Percentiles rank a stretch among this genome's conserved stretches.
Evolutionary conservation across 2,888 invertebrate species (phyloP).

Genomic region (Brenthis hecate): DNA sequence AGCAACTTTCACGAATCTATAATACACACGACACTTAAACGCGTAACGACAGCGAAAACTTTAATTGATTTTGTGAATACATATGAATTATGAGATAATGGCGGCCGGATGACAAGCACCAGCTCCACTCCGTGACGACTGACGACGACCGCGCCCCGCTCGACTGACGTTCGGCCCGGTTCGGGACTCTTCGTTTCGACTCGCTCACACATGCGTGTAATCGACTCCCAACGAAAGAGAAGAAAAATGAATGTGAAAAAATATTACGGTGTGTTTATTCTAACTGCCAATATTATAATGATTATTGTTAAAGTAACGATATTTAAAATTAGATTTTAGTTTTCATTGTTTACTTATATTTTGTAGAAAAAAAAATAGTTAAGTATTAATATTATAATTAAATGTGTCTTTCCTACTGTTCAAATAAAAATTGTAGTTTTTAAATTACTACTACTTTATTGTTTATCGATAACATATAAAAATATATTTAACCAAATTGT

Average conservation of each 20-base stretch:
- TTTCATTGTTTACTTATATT: not conserved
- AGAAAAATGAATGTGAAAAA: slow-evolving; percentile 22
- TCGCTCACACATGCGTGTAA: slow-evolving; percentile 79
- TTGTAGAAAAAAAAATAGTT: no score
- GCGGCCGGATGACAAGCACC: slow-evolving; percentile 83
- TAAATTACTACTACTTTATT: no score
- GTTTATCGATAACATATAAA: not conserved
- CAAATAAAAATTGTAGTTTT: no score
- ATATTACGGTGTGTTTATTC: slow-evolving; percentile 23
- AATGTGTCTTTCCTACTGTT: no score
- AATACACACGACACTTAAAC: slow-evolving; percentile 62
- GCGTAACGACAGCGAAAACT: slow-evolving; percentile 68
- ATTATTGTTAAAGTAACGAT: not conserved
- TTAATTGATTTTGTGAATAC: slow-evolving; percentile 78
- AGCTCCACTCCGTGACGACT: slow-evolving; percentile 83
- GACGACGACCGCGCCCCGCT: slow-evolving; percentile 84
- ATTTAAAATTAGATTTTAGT: not conserved
- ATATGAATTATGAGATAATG: slow-evolving; percentile 79
- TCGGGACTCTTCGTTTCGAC: slow-evolving; percentile 75
- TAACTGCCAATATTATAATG: slow-evolving; percentile 11
- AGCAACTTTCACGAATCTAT: slow-evolving; percentile 51
- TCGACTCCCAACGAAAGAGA: slow-evolving; percentile 21
- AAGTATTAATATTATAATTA: no score
- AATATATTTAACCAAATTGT: not conserved
- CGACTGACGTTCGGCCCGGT: slow-evolving; percentile 80